Percentiles rank a stretch among this genome's conserved stretches.
phyloP scores from a whole-genome alignment of 2,797 vertebrate genomes.

The Enteromius treurensis region DNA sequence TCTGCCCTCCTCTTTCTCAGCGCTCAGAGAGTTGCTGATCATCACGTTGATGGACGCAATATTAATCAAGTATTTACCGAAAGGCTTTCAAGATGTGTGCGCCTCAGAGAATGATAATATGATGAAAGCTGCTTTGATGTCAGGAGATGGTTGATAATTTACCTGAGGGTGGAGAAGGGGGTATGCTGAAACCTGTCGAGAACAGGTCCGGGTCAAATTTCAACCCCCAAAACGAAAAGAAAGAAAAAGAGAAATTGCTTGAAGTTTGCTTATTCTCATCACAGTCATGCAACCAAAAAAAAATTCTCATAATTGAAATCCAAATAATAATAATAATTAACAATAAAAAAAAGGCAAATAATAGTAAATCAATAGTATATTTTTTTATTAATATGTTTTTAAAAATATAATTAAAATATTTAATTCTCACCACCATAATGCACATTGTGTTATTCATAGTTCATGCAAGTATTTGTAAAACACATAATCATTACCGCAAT shows the following conservation, averaged over 20 bases:
- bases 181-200: neutral
- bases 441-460: no score
- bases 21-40: constrained; percentile 8
- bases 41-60: constrained; percentile 36
- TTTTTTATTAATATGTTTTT: no score
- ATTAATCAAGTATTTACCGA: constrained; percentile 36
- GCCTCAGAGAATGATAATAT: constrained; percentile 27
- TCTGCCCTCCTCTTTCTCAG: constrained; percentile 3
- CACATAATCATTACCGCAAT: neutral
- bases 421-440: neutral
- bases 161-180: constrained; percentile 20
- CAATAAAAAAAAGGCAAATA: neutral
- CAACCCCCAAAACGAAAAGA: neutral
- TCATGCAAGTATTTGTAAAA: neutral
- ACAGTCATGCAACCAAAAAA: neutral
- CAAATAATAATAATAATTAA: neutral
- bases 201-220: neutral
- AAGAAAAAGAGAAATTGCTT: neutral
- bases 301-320: neutral
- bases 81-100: constrained; percentile 26
- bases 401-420: neutral
- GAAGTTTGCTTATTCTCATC: neutral
- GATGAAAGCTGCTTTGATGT: constrained; percentile 38
- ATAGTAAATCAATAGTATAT: neutral
- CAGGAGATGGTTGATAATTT: constrained; percentile 14